Base-by-base conservation (phyloP, 2,113 vertebrate species). In the Dromaius novaehollandiae region DNA sequence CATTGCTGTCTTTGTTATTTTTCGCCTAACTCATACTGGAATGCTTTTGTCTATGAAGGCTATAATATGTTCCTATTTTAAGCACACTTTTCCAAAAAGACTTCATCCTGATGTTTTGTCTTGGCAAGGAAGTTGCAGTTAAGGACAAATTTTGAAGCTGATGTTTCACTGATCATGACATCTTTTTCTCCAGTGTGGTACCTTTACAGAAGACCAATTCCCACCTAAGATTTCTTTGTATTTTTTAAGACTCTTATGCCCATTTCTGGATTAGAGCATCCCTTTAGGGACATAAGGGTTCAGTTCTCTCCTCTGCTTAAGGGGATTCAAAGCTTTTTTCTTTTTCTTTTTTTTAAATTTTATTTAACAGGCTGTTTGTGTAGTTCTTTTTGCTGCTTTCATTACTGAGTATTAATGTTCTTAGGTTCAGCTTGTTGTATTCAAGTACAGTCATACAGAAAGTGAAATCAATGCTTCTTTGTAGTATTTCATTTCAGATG, bases 381-480 rank as follows among this genome's bases (percentile, higher is more conserved):
- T 17, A 38, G 8, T 34, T 51, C 8, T 61, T 64, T 93, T 78
- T 71, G 25, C 58, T 64, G 46, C 50, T 84, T 95, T 92, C 42
- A 38, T 76, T 69, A 55, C 19, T 56, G 22, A 83, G 36, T 42
- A 86, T 74, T 88, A 77, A 74, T 73, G 42, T 68, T 90, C 40
- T 89, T 50, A 92, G 26, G 5, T 90, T 96, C 84, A 83, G 51
- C 38, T 83, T 82, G 5, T 11, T 48, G 22, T 34, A 87, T 80
- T 95, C 69, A 90, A 93, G 68, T 79, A 74, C 21, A 92, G 51
- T 65, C 58, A 91, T 22, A 90, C 13, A 81, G 86, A 73, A 89
- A 73, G 63, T 50, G 15, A 93, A 96, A 97, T 87, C 74, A 83
- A 84, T 38, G 25, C 78, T 94, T 50, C 61, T 89, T 93, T 84